These are phyloP conservation scores for Perithous albicinctus DNA, from an alignment of 2,888 invertebrate genomes.

Conservation along the genomic window DNA sequence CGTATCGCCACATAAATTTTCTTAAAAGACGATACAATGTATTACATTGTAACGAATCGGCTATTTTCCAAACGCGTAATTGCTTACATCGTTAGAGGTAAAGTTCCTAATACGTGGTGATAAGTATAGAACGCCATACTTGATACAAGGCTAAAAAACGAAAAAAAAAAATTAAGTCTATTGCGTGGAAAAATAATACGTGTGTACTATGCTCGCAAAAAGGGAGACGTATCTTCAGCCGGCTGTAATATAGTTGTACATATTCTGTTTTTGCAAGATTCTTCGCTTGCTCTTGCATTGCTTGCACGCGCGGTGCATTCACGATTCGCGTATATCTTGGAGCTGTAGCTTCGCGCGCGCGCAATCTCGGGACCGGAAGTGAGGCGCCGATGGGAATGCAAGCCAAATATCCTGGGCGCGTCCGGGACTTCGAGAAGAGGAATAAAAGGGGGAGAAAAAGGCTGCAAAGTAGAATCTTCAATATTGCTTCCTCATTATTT, in stretches of 20 bases:
- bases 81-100: too few relatives aligned
- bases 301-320: constrained; percentile 25
- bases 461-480: not conserved
- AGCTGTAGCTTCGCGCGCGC: constrained; percentile 37
- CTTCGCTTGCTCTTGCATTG: constrained; percentile 12
- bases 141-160: too few relatives aligned
- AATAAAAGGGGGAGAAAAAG: constrained; percentile 6
- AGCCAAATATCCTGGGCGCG: constrained; percentile 57
- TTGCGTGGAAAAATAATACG: constrained; percentile 20
- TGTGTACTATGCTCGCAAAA: not conserved
- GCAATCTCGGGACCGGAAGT: constrained; percentile 49
- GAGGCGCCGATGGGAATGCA: constrained; percentile 60
- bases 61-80: not conserved
- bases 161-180: not conserved
- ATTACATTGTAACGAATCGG: not conserved
- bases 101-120: too few relatives aligned
- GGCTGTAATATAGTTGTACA: constrained; percentile 40
- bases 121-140: too few relatives aligned
- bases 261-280: constrained; percentile 9
- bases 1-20: constrained; percentile 6
- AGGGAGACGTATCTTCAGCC: not conserved
- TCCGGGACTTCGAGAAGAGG: constrained; percentile 41
- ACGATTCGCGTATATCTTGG: constrained; percentile 45
- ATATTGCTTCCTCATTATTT: not conserved
- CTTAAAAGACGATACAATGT: constrained; percentile 7